Base-by-base conservation (phyloP, 2,888 invertebrate genomes). In the Yponomeuta cagnagella region DNA sequence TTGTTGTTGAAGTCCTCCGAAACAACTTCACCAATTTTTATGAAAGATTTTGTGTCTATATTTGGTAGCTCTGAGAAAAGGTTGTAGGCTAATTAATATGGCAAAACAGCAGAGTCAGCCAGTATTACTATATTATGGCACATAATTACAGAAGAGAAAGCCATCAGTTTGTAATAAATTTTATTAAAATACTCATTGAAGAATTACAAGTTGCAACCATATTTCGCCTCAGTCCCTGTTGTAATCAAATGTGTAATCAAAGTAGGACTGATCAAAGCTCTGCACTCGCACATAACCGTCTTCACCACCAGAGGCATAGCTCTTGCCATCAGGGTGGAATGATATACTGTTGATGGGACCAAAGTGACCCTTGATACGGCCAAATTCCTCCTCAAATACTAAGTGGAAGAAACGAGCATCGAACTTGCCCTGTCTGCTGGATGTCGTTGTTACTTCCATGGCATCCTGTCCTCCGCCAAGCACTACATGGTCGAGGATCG, bases 401-500 rank as follows among this genome's bases (percentile, higher is more conserved):
- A 98, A 92, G 87, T 99, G 98, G 94, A 96, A 99, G 93, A 99
- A 98, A 67, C 95, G 87, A 87, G 96, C 98, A 86, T 99, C 99
- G 85, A 99, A 99, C 93, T 99, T 99, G 70, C 99, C 99, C 73
- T 97, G 95, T 77, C 97, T 94, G 0, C 98, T 95, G 0, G 98
- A 97, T 0, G 98, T 99, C 1, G 98, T 98, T 67, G 98, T 98
- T 72, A 99, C 99, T 82, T 98, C 98, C 97, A 99, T 99, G 72
- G 99, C 99, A 87, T 99, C 99, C 92, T 99, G 99, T 79, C 99
- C 99, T 87, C 99, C 99, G 73, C 99, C 99, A 67, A 99, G 93
- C 2, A 98, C 97, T 8, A 99, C 99, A 92, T 99, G 99, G 87
- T 99, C 98, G 71, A 95, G 92, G 75, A 97, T 96, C 0, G 99